These are phyloP conservation scores for Lycocorax pyrrhopterus DNA, from an alignment of 2,113 vertebrate genomes.

Conservation along the genomic window DNA sequence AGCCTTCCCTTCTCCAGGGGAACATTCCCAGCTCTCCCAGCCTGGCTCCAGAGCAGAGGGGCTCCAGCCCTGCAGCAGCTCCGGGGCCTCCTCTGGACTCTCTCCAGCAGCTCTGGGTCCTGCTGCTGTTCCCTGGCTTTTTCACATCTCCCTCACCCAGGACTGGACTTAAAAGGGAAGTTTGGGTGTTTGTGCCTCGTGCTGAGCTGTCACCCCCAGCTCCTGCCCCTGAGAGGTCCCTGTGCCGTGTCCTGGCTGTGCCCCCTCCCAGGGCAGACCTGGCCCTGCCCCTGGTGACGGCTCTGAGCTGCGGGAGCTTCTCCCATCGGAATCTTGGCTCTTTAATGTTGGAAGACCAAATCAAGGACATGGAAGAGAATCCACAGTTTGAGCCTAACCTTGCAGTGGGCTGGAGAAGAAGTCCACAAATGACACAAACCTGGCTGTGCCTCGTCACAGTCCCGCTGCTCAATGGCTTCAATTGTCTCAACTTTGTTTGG, in stretches of 20 bases:
- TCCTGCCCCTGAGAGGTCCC: rapidly evolving
- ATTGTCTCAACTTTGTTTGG: not conserved
- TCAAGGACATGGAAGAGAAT: rapidly evolving
- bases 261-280: not conserved
- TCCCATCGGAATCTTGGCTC: rapidly evolving
- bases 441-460: rapidly evolving
- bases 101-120: not conserved
- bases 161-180: not conserved
- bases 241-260: not conserved
- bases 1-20: not conserved
- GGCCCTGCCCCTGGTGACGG: not conserved
- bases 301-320: not conserved
- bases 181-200: not conserved
- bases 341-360: not conserved
- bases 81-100: not conserved
- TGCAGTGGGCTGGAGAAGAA: not conserved
- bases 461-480: rapidly evolving
- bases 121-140: not conserved
- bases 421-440: rapidly evolving
- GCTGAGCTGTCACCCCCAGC: not conserved
- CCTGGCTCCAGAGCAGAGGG: not conserved
- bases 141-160: not conserved
- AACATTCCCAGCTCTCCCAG: not conserved
- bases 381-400: not conserved
- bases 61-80: not conserved